phyloP scores from a whole-genome alignment of 2,113 vertebrate species.

The Protomyctophum bolini region DNA sequence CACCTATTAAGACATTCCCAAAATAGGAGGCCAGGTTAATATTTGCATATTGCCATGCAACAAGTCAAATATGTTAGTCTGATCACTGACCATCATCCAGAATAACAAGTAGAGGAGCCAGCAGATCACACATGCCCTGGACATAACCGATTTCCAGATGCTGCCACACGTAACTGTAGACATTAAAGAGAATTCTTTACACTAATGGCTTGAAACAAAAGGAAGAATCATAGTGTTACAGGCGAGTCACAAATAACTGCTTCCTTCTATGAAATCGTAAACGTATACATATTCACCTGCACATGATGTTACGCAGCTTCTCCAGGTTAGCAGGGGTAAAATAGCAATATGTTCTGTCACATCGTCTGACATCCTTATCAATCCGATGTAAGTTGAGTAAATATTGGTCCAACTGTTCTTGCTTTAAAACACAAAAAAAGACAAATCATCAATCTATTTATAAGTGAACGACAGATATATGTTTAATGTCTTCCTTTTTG shows the following conservation, averaged over 20 bases:
- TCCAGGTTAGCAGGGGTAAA: conserved; percentile 94
- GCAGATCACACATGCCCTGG: conserved; percentile 97
- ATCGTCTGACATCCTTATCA: conserved; percentile 96
- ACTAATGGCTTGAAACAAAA: too few relatives aligned
- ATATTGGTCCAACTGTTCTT: conserved; percentile 94
- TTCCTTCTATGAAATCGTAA: neutral
- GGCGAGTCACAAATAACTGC: too few relatives aligned
- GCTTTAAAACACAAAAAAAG: conserved; percentile 68
- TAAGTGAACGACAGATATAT: neutral
- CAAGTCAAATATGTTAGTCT: neutral
- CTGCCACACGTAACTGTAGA: conserved; percentile 92
- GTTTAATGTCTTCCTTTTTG: neutral
- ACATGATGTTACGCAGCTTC: conserved; percentile 97
- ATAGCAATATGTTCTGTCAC: conserved; percentile 96
- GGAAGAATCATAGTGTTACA: too few relatives aligned
- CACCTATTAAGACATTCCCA: too few relatives aligned
- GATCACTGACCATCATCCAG: conserved; percentile 91
- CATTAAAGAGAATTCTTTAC: neutral
- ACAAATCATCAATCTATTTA: conserved; percentile 7
- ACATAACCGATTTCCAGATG: conserved; percentile 96
- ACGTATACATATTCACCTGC: conserved; percentile 83
- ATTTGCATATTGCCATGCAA: too few relatives aligned
- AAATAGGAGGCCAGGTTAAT: too few relatives aligned
- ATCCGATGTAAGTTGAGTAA: conserved; percentile 96
- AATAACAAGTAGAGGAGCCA: conserved; percentile 94